Base-by-base conservation (phyloP, 2,888 invertebrate genomes). In the Drosophila limbata region DNA sequence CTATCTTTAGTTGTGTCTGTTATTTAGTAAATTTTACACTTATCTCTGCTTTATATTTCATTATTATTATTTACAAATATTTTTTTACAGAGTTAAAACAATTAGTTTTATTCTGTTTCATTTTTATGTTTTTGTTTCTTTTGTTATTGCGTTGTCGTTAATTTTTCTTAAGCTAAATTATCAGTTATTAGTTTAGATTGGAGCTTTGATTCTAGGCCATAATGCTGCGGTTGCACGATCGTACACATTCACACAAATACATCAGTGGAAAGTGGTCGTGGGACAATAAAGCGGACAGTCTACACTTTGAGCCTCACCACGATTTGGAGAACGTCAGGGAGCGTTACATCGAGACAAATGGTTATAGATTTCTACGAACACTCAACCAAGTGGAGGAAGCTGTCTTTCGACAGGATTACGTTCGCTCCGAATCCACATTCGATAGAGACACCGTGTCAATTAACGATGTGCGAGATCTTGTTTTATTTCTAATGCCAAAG, bases 381-480 rank as follows among this genome's bases (percentile, higher is more conserved):
- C 76, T 92, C 6, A 89, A 89, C 69, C 90, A 91, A 53, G 65
- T 90, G 17, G 92, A 92, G 61, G 93, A 92, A 59, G 64, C 89
- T 4, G 89, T 91, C 33, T 92, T 90, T 57, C 83, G 87, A 0
- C 86, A 90, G 60, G 90, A 90, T 3, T 92, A 88, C 67, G 60
- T 82, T 11, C 81, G 91, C 2, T 35, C 82, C 3, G 65, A 75
- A 0, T 60, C 42, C 2, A 77, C 84, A 3, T 81, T 79, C 33
- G 92, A 92, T 70, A 69, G 71, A 5, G 91, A 91, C 47, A 81
- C 89, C 0, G 80, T 92, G 40, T 79, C 89, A 3, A 74, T 92
- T 11, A 88, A 91, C 47, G 92, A 92, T 69, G 83, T 92, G 4
- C 91, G 91, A 21, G 88, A 92, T 71, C 44, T 92, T 31, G 91